A percentile compares a stretch with the other conserved stretches of the same genome.
Evolutionary conservation across 64 coral and sea anemone species (phyloP).

Genomic region (Porites australiensis): DNA sequence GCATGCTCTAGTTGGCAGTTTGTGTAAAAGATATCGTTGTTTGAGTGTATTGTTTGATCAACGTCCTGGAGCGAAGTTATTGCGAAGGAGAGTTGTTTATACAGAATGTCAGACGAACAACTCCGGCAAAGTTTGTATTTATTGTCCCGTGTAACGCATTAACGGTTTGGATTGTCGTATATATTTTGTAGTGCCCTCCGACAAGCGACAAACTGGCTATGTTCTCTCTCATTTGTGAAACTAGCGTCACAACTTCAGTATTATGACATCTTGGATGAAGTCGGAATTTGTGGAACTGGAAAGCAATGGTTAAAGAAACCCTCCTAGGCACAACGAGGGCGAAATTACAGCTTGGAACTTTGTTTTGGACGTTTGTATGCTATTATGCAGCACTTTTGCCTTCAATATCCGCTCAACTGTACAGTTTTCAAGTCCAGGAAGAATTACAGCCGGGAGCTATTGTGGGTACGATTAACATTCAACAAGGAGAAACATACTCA

Average conservation of each 20-base stretch:
- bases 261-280: not conserved
- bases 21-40: constrained; percentile 39
- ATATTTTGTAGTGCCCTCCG: constrained; percentile 22
- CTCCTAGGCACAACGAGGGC: not conserved
- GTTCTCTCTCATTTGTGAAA: not conserved
- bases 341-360: not conserved
- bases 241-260: not conserved
- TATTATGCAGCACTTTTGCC: not conserved
- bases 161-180: constrained; percentile 31
- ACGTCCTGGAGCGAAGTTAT: not conserved
- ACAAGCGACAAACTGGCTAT: constrained; percentile 1
- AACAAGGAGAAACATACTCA: constrained; percentile 38
- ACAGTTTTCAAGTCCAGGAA: constrained; percentile 74
- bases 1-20: not conserved
- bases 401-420: not conserved
- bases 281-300: not conserved
- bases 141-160: constrained; percentile 1
- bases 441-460: constrained; percentile 67
- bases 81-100: not conserved
- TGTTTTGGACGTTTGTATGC: constrained; percentile 42
- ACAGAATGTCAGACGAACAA: not conserved
- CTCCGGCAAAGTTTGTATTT: not conserved
- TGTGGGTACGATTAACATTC: constrained; percentile 68
- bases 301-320: constrained; percentile 59
- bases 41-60: not conserved